A percentile compares a stretch with the other conserved stretches of the same genome.
Evolutionary conservation across 2,888 invertebrate species (phyloP).

Genomic region (Drosophila cognata): DNA sequence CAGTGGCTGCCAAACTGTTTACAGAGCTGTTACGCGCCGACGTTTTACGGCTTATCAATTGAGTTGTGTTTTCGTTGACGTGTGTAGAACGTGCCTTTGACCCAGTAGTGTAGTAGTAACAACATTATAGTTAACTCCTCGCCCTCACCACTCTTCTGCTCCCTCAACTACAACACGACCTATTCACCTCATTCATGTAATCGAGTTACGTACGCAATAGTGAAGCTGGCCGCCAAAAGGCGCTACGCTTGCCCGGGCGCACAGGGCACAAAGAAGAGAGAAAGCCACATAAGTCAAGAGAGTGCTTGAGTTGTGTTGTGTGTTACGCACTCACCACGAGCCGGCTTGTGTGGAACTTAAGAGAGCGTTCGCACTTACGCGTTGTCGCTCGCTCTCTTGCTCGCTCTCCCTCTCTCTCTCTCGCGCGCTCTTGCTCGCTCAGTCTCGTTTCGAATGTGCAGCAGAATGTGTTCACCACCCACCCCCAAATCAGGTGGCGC

Average conservation of each 20-base stretch:
- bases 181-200: conserved; percentile 69
- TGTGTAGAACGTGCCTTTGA: conserved; percentile 47
- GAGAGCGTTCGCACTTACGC: conserved; percentile 29
- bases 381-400: not conserved
- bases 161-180: conserved; percentile 51
- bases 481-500: conserved; percentile 73
- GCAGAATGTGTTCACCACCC: conserved; percentile 44
- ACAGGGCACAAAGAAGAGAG: conserved; percentile 36
- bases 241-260: conserved; percentile 55
- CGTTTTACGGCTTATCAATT: conserved; percentile 57
- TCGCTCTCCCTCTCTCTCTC: not conserved
- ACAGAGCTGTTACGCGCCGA: not conserved
- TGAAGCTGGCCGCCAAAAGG: conserved; percentile 48
- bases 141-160: not conserved
- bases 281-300: conserved; percentile 14
- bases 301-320: conserved; percentile 8
- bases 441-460: conserved; percentile 31
- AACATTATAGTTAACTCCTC: conserved; percentile 29
- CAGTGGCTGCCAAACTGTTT: conserved; percentile 53
- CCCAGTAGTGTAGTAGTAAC: conserved; percentile 41
- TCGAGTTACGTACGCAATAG: conserved; percentile 62
- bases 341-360: conserved; percentile 63
- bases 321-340: conserved; percentile 45
- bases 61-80: conserved; percentile 4
- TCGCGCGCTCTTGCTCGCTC: conserved; percentile 14